Evolutionary conservation across 2,113 vertebrate species (phyloP).

Genomic region (Nanorana parkeri): DNA sequence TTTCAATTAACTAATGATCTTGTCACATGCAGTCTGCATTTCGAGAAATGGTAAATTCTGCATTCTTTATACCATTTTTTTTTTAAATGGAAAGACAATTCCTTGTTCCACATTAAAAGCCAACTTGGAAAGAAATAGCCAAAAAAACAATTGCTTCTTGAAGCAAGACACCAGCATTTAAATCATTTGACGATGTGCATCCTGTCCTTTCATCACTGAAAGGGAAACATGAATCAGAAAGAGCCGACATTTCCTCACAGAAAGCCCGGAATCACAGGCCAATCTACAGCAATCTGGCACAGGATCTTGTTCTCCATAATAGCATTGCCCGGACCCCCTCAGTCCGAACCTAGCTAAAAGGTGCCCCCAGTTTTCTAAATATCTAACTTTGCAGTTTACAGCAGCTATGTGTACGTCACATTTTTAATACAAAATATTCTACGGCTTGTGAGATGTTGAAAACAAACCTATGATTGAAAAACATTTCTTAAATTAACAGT

Average conservation of each 20-base stretch:
- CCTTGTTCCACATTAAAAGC: constrained; percentile 35
- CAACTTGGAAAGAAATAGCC: constrained; percentile 20
- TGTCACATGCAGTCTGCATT: not conserved
- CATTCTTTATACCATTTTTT: not conserved
- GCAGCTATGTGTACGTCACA: not conserved
- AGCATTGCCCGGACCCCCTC: not conserved
- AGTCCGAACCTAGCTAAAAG: not conserved
- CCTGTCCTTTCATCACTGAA: constrained; percentile 48
- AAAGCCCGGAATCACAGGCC: not conserved
- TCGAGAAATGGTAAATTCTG: not conserved
- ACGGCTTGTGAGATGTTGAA: constrained; percentile 12
- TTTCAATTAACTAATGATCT: not conserved
- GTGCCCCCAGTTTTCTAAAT: constrained; percentile 19
- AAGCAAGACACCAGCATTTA: constrained; percentile 33
- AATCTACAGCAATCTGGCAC: constrained; percentile 10
- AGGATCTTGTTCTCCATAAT: not conserved
- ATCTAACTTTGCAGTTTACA: constrained; percentile 19
- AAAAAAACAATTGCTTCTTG: constrained; percentile 34
- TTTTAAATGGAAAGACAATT: constrained; percentile 25
- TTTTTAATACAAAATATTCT: not conserved
- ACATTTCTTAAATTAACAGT: too few relatives aligned
- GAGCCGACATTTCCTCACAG: constrained; percentile 7
- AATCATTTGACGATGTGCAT: constrained; percentile 49
- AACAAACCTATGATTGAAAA: too few relatives aligned
- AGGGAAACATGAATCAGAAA: constrained; percentile 34